Conservation (phyloP, 2,888 invertebrate species). For the Eilema sororculum region DNA sequence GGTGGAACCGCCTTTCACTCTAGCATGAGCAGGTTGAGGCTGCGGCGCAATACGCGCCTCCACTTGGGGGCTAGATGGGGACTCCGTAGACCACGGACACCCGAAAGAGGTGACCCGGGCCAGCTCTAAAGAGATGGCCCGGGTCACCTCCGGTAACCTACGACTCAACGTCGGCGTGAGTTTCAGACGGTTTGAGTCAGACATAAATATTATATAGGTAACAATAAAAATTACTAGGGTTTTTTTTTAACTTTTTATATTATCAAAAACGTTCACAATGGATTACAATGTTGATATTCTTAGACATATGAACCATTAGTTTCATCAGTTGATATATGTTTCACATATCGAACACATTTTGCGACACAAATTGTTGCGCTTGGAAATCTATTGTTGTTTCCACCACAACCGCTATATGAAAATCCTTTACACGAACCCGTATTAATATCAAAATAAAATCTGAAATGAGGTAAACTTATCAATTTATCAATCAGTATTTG, state of each 20-base stretch:
- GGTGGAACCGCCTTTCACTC: no score
- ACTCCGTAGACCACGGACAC: no score
- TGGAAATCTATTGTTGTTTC: constrained; percentile 68
- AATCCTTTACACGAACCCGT: constrained; percentile 65
- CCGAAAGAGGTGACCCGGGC: no score
- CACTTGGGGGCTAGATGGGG: no score
- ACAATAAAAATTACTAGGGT: not conserved
- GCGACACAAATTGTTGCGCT: constrained; percentile 50
- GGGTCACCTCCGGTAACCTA: no score
- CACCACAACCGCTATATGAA: constrained; percentile 76
- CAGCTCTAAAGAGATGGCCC: no score
- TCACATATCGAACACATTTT: not conserved
- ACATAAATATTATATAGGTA: no score
- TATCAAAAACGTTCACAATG: not conserved
- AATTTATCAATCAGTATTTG: not conserved
- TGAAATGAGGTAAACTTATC: constrained; percentile 48
- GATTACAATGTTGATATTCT: not conserved
- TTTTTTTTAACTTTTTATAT: not conserved
- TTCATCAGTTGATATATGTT: not conserved
- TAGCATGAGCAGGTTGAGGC: no score
- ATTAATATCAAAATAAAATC: constrained; percentile 70
- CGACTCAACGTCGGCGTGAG: no score
- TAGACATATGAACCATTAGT: not conserved
- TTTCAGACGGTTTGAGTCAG: no score
- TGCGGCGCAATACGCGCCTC: no score